Base-by-base conservation (phyloP, 2,888 invertebrate species). In the Sisyra terminalis region DNA sequence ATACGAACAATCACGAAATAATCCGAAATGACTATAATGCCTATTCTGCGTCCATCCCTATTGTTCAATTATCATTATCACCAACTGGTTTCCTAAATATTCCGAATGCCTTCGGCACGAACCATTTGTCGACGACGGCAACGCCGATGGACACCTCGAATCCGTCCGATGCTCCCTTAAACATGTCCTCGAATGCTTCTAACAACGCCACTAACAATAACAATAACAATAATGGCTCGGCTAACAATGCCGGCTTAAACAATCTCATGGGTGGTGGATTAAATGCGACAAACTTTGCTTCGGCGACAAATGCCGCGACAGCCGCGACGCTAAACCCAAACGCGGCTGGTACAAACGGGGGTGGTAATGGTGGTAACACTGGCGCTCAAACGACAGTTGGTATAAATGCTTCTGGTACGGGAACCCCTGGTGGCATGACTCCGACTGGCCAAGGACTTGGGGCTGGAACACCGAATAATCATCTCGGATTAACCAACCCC, bases 261-360 rank as follows among this genome's bases (percentile, higher is more conserved):
- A 37, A 18, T 16, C 16, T 37, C 16, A 37, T 18, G n/a, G 37
- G 37, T 37, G 35, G 16, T n/a, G 41, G 18, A 9, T n/a, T 24
- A 15, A 15, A 17, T 10, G 18, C 13, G 17, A 30, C 37, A 17
- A 37, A 37, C 17, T 37, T 37, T 37, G 37, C 17, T 18, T 15
- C 37, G 11, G 14, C 34, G n/a, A 18, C 18, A 17, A 13, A 29
- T 9, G 39, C 16, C 13, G 18, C 34, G 45, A 45, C 44, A 44
- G 46, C 31, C 45, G 48, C 36, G 37, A 45, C 29, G 37, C 44
- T 18, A 45, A 46, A 35, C 40, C 47, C 14, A 32, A 43, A 37
- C 45, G 44, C 38, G 45, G 44, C 10, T 47, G 47, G 17, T 44
- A 39, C 39, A 16, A 29, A 31, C 15, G 30, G 13, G 24, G 29